Percentiles rank a stretch among this genome's conserved stretches.
Evolutionary conservation across 2,113 vertebrate species (phyloP).

Genomic region (Perognathus longimembris): DNA sequence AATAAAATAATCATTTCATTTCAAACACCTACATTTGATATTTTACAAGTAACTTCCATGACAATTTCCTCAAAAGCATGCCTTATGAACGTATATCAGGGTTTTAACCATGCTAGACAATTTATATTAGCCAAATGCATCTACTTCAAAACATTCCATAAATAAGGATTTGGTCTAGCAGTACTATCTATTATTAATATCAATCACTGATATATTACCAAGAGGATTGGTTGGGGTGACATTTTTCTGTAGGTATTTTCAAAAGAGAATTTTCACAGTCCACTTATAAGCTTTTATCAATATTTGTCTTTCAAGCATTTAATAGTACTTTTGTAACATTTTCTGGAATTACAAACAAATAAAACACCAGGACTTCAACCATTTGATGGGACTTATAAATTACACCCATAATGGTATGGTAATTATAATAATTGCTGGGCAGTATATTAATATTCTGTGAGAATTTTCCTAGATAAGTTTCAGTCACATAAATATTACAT

Average conservation of each 20-base stretch:
- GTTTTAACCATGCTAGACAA: background rate
- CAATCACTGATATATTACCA: no score
- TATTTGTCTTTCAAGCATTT: background rate
- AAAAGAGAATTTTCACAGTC: background rate
- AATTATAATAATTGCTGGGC: background rate
- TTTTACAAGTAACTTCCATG: background rate
- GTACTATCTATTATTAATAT: background rate
- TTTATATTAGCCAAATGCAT: background rate
- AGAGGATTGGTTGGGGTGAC: background rate
- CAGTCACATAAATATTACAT: background rate
- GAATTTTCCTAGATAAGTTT: background rate
- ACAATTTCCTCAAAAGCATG: background rate
- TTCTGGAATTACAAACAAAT: background rate
- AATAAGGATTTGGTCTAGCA: background rate
- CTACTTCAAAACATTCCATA: background rate
- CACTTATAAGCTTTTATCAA: background rate
- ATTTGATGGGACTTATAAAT: background rate
- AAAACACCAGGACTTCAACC: background rate
- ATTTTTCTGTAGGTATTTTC: background rate
- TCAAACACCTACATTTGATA: background rate
- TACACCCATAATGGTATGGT: background rate
- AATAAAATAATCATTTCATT: background rate
- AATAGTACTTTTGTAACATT: background rate
- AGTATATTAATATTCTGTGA: background rate
- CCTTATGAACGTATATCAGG: background rate